A percentile compares a stretch with the other conserved stretches of the same genome.
phyloP scores from a whole-genome alignment of 1,140 invertebrate genomes.

The Drosophila athabasca region DNA sequence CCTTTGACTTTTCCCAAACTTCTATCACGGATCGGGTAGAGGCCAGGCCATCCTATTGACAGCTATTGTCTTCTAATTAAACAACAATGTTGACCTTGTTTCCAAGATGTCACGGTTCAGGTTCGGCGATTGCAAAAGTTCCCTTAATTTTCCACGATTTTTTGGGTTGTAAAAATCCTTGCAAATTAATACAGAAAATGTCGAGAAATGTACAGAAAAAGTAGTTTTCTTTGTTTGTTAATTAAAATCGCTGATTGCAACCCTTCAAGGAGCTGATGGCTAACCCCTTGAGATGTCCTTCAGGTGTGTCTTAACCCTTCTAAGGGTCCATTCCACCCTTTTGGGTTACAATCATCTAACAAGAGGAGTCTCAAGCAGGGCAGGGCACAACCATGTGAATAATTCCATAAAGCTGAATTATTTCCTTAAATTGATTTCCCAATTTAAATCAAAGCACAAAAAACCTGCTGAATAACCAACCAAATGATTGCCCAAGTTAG shows the following conservation, averaged over 20 bases:
- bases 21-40: background rate
- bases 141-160: slow-evolving; percentile 28
- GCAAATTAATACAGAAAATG: slow-evolving; percentile 24
- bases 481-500: too few species aligned
- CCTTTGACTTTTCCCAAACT: slow-evolving; percentile 43
- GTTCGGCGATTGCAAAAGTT: slow-evolving; percentile 44
- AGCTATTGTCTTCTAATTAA: slow-evolving; percentile 79
- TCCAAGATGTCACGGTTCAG: slow-evolving; percentile 64
- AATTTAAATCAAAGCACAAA: too few species aligned
- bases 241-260: slow-evolving; percentile 69
- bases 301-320: slow-evolving; percentile 16
- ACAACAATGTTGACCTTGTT: slow-evolving; percentile 78
- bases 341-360: background rate
- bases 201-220: slow-evolving; percentile 25
- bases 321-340: slow-evolving; percentile 21
- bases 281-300: slow-evolving; percentile 26
- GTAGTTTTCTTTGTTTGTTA: slow-evolving; percentile 63
- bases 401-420: background rate
- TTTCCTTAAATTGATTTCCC: too few species aligned
- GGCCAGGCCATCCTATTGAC: slow-evolving; percentile 54
- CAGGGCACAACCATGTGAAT: too few species aligned
- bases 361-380: background rate
- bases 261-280: slow-evolving; percentile 26
- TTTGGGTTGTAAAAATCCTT: slow-evolving; percentile 33
- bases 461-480: too few species aligned